phyloP scores from a whole-genome alignment of 2,113 vertebrate species.

The Galeopterus variegatus region DNA sequence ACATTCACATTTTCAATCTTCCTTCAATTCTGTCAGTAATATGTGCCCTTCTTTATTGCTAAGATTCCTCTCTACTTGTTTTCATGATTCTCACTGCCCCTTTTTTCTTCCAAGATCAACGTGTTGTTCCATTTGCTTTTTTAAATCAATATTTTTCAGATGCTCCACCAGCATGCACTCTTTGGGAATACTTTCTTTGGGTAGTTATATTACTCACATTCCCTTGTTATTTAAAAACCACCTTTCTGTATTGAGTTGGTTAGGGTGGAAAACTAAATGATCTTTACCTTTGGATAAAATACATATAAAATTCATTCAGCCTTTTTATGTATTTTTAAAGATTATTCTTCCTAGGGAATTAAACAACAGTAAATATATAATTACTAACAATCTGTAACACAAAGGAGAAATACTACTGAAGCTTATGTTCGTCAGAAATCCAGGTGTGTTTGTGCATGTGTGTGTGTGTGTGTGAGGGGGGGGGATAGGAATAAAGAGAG shows the following conservation, averaged over 20 bases:
- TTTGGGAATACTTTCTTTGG: neutral
- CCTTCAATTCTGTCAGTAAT: neutral
- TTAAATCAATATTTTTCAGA: constrained; percentile 64
- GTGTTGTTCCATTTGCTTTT: constrained; percentile 51
- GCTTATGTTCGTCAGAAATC: neutral
- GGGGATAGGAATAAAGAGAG: neutral
- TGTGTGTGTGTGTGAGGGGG: neutral
- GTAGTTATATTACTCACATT: neutral
- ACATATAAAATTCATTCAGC: neutral
- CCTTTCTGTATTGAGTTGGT: neutral
- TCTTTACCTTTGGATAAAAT: constrained; percentile 45
- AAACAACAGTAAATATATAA: neutral
- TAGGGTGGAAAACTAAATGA: constrained; percentile 27
- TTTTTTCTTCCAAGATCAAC: constrained; percentile 57
- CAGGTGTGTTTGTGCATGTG: neutral
- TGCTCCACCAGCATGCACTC: neutral
- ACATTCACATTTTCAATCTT: neutral
- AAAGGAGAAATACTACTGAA: neutral
- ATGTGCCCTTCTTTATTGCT: constrained; percentile 25
- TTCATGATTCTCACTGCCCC: neutral
- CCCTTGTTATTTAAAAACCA: neutral
- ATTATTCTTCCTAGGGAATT: neutral
- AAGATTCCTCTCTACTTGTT: neutral
- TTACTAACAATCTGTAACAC: neutral
- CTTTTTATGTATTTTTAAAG: constrained; percentile 3